These are phyloP conservation scores for Lophius piscatorius DNA, from an alignment of 2,113 vertebrate species.

Conservation along the genomic window DNA sequence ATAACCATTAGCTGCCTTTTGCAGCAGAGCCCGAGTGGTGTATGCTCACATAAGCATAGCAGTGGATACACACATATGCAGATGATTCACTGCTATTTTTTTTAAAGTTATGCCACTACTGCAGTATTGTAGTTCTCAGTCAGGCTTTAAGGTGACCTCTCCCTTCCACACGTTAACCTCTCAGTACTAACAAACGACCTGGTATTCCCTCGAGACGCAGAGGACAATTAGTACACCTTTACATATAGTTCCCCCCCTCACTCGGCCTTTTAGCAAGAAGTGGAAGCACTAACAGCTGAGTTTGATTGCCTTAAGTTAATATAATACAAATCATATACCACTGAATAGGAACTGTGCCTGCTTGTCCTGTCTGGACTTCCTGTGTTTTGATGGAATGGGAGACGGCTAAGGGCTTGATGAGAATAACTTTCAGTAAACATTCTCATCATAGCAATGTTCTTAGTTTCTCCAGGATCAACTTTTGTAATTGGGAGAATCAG, in stretches of 20 bases:
- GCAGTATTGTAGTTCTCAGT: slow-evolving; percentile 67
- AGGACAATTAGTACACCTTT: slow-evolving; percentile 20
- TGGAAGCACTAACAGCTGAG: slow-evolving; percentile 45
- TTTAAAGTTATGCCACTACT: slow-evolving; percentile 47
- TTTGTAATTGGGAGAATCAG: slow-evolving; percentile 25
- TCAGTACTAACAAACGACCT: slow-evolving; percentile 33
- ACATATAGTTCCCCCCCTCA: slow-evolving; percentile 5
- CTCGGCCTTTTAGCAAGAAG: slow-evolving; percentile 39
- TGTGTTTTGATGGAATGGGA: slow-evolving; percentile 25
- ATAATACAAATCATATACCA: slow-evolving; percentile 41
- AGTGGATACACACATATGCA: slow-evolving; percentile 51
- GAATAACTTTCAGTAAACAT: slow-evolving; percentile 23
- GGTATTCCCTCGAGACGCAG: slow-evolving; percentile 22
- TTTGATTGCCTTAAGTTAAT: slow-evolving; percentile 78
- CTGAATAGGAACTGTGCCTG: slow-evolving; percentile 69
- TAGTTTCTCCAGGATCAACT: slow-evolving; percentile 15
- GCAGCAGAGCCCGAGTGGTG: slow-evolving; percentile 51
- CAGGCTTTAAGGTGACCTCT: slow-evolving; percentile 38
- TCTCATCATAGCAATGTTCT: slow-evolving; percentile 21
- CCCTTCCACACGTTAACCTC: slow-evolving; percentile 37
- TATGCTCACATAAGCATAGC: slow-evolving; percentile 54
- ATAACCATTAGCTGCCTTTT: slow-evolving; percentile 64
- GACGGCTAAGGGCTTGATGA: slow-evolving; percentile 55
- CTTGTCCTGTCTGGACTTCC: slow-evolving; percentile 50
- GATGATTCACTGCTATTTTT: slow-evolving; percentile 39